These are phyloP conservation scores for Cylas formicarius DNA, from an alignment of 1,140 invertebrate species.

Conservation along the genomic window DNA sequence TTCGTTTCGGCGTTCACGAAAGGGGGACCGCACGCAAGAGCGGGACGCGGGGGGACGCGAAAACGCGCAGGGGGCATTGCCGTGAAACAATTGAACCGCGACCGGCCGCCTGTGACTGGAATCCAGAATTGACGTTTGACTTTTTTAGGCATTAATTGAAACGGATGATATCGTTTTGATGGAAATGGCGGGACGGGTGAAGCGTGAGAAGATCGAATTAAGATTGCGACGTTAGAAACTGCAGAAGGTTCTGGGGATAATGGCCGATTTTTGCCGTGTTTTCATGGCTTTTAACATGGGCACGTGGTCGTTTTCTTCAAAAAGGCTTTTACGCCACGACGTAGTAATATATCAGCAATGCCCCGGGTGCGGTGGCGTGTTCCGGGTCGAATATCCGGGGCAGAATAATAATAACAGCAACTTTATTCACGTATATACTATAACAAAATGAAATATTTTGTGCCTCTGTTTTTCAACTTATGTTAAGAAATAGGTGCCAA, in stretches of 20 bases:
- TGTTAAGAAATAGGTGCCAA: no score
- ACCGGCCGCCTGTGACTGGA: conserved; percentile 41
- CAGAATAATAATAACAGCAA: no score
- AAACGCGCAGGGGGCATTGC: conserved; percentile 29
- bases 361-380: not conserved
- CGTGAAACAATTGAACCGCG: conserved; percentile 42
- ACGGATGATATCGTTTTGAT: conserved; percentile 38
- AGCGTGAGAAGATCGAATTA: conserved; percentile 31
- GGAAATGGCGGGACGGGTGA: conserved; percentile 24
- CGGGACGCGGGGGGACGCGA: conserved; percentile 21
- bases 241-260: not conserved
- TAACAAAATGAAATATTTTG: no score
- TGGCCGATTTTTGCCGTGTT: conserved; percentile 5
- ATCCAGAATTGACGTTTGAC: conserved; percentile 40
- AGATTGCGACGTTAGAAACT: conserved; percentile 5
- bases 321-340: not conserved
- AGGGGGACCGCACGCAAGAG: conserved; percentile 17
- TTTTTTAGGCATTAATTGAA: conserved; percentile 41
- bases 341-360: not conserved
- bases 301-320: not conserved
- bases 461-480: no score
- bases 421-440: no score
- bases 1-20: conserved; percentile 35
- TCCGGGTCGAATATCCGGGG: not conserved
- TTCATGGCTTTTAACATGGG: not conserved